Conservation (phyloP, 2,888 invertebrate genomes). For the Agriopis aurantiaria region DNA sequence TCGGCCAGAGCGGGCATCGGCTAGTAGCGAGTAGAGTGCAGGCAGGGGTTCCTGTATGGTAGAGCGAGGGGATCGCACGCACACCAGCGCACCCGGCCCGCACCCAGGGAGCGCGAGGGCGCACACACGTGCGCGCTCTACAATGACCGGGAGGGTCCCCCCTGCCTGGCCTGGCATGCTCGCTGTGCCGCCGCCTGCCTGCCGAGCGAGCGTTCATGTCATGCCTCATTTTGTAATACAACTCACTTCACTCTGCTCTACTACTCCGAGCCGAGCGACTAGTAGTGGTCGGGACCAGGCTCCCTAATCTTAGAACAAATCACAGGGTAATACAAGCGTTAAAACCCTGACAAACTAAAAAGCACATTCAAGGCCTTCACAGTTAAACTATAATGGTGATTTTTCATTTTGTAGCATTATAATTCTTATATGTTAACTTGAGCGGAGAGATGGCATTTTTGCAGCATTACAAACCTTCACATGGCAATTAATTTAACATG, state of each 20-base stretch:
- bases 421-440: too few species aligned
- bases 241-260: conserved; percentile 65
- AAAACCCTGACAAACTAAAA: too few species aligned
- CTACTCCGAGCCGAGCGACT: conserved; percentile 53
- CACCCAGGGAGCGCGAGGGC: conserved; percentile 56
- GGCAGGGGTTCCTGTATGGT: conserved; percentile 41
- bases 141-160: conserved; percentile 56
- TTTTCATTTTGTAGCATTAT: too few species aligned
- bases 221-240: conserved; percentile 68
- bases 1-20: conserved; percentile 32
- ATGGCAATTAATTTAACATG: too few species aligned
- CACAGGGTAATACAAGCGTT: too few species aligned
- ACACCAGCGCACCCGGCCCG: conserved; percentile 50
- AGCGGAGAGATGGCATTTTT: too few species aligned
- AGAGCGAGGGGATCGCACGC: conserved; percentile 59
- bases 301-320: too few species aligned
- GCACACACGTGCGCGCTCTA: conserved; percentile 68
- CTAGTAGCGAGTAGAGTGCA: conserved; percentile 18
- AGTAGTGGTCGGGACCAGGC: conserved; percentile 74
- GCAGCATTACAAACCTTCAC: too few species aligned
- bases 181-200: conserved; percentile 48
- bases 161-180: conserved; percentile 53
- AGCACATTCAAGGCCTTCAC: too few species aligned
- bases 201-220: conserved; percentile 60
- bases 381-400: too few species aligned